Evolutionary conservation across 2,888 invertebrate species (phyloP).

Genomic region (Ephialtes manifestator): DNA sequence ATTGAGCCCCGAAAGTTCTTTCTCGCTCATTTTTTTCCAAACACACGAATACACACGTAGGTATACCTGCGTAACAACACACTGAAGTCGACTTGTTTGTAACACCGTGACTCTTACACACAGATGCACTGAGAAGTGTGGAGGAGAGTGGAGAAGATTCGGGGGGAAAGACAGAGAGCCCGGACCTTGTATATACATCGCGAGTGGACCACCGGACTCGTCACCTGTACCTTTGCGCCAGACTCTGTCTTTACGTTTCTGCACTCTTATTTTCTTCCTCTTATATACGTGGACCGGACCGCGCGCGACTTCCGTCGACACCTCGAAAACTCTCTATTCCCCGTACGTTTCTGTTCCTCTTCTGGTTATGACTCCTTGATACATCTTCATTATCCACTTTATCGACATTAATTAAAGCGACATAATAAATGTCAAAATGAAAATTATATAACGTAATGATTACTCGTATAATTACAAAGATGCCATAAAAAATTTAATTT

Average conservation of each 20-base stretch:
- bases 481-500: too few species aligned
- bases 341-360: not conserved
- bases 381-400: not conserved
- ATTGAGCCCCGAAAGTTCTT: conserved; percentile 32
- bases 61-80: conserved; percentile 19
- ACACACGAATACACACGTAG: conserved; percentile 15
- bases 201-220: conserved; percentile 84
- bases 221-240: conserved; percentile 81
- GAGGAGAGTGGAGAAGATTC: conserved; percentile 23
- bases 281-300: not conserved
- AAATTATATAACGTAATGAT: too few species aligned
- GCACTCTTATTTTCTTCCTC: conserved; percentile 20
- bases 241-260: conserved; percentile 24
- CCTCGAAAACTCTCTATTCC: conserved; percentile 8
- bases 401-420: not conserved
- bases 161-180: conserved; percentile 39
- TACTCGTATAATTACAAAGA: too few species aligned
- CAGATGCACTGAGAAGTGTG: not conserved
- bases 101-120: not conserved
- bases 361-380: not conserved
- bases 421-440: too few species aligned
- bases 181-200: conserved; percentile 46
- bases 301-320: conserved; percentile 10
- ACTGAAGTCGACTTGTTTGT: not conserved
- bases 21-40: conserved; percentile 47